Conservation (phyloP, 2,113 vertebrate species). For the Mesitornis unicolor region DNA sequence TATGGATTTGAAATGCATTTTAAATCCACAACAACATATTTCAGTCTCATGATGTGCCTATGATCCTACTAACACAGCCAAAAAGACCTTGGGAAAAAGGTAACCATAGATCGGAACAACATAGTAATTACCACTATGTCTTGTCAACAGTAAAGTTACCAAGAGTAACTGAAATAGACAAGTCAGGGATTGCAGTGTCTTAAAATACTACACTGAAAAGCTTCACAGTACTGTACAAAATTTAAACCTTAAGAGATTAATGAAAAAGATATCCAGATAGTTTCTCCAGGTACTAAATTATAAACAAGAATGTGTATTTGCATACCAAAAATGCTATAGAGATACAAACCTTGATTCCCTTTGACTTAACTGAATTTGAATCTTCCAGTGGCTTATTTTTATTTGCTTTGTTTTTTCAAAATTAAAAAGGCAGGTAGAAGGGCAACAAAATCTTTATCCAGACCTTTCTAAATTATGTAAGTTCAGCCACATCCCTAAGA, state of each 20-base stretch:
- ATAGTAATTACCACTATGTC: background rate
- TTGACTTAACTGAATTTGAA: background rate
- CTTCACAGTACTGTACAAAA: background rate
- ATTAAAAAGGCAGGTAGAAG: background rate
- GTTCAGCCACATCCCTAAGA: background rate
- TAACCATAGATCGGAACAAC: background rate
- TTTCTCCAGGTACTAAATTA: background rate
- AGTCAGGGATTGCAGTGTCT: background rate
- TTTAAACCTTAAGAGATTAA: background rate
- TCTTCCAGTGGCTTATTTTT: background rate
- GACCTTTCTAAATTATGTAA: background rate
- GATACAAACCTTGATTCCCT: background rate
- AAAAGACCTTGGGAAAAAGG: background rate
- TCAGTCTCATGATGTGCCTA: background rate
- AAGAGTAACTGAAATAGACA: background rate
- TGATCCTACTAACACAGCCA: background rate
- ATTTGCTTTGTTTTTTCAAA: background rate
- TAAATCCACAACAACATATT: background rate
- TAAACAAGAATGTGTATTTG: background rate
- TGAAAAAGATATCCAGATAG: background rate
- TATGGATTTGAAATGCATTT: slow-evolving; percentile 17
- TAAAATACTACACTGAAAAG: background rate
- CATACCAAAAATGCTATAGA: background rate
- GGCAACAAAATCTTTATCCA: background rate
- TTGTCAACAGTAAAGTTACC: background rate